Conservation (phyloP, 2,888 invertebrate species). For the Orchestes rusci region DNA sequence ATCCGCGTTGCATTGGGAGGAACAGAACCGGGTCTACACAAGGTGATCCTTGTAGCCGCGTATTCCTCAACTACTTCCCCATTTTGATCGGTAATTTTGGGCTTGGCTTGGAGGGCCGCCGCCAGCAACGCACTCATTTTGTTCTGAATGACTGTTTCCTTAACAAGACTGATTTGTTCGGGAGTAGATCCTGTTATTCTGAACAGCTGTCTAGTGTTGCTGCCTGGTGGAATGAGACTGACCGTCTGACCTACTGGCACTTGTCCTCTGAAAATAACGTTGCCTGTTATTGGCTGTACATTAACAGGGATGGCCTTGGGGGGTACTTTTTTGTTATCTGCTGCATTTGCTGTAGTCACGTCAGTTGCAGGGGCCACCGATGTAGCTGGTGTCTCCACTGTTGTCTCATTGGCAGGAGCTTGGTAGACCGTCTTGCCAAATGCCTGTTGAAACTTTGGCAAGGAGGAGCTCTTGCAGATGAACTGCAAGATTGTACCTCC, state of each 20-base stretch:
- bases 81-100: slow-evolving; percentile 33
- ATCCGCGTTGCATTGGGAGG: slow-evolving; percentile 43
- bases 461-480: slow-evolving; percentile 51
- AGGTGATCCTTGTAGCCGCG: slow-evolving; percentile 23
- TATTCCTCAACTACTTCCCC: slow-evolving; percentile 28
- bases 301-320: slow-evolving; percentile 50
- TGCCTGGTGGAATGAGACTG: slow-evolving; percentile 48
- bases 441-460: slow-evolving; percentile 74
- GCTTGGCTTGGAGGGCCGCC: slow-evolving; percentile 44
- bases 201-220: slow-evolving; percentile 40
- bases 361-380: background rate
- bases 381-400: slow-evolving; percentile 2
- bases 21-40: slow-evolving; percentile 19
- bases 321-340: slow-evolving; percentile 37
- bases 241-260: slow-evolving; percentile 59
- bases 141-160: slow-evolving; percentile 44
- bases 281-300: slow-evolving; percentile 57
- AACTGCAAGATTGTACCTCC: slow-evolving; percentile 49
- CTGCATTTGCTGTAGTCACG: background rate
- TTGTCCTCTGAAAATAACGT: slow-evolving; percentile 66
- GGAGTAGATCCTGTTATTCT: slow-evolving; percentile 42
- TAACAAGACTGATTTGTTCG: slow-evolving; percentile 42
- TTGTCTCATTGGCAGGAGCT: slow-evolving; percentile 21
- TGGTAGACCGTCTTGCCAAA: slow-evolving; percentile 66
- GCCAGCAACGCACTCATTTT: slow-evolving; percentile 46